Evolutionary conservation across 2,113 vertebrate species (phyloP).

Genomic region (Amblyornis subalaris): DNA sequence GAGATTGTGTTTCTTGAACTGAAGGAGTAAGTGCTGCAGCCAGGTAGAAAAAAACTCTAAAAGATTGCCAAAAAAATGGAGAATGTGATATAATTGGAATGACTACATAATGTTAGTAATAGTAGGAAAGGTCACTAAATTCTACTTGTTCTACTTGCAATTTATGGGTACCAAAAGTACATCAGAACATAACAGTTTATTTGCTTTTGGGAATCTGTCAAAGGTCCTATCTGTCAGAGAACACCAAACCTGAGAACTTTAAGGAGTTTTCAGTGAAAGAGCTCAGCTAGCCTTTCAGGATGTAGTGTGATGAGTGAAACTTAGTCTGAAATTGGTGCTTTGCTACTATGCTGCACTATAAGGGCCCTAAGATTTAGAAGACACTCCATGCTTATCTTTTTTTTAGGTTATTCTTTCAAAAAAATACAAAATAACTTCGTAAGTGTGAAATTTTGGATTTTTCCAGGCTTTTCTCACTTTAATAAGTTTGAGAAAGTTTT

Average conservation of each 20-base stretch:
- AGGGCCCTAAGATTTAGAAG: neutral
- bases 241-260: neutral
- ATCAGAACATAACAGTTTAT: neutral
- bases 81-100: neutral
- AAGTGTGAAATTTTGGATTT: neutral
- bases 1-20: neutral
- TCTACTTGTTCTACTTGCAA: neutral
- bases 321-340: neutral
- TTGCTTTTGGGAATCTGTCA: neutral
- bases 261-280: neutral
- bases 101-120: neutral
- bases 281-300: neutral
- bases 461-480: neutral
- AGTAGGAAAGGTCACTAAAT: neutral
- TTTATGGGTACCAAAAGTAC: neutral
- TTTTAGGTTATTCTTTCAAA: neutral
- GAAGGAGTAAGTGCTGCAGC: neutral
- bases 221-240: neutral
- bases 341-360: neutral
- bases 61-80: neutral
- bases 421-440: neutral
- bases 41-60: neutral
- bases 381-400: neutral
- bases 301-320: neutral
- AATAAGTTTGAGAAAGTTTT: neutral